Base-by-base conservation (phyloP, 2,113 vertebrate genomes). In the Apodemus speciosus region DNA sequence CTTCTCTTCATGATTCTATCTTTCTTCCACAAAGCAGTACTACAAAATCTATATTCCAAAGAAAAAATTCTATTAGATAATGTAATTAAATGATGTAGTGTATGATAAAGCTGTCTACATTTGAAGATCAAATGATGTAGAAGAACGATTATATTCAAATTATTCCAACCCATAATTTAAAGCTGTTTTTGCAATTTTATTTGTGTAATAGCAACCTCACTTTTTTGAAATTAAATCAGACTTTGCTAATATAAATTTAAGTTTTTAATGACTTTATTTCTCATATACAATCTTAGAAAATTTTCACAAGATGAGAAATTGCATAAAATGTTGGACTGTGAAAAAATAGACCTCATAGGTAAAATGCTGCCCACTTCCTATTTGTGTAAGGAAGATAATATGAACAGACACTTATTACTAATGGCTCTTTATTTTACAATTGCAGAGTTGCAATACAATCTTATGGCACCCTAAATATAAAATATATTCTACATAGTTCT, bases 241-340 rank as follows among this genome's bases (percentile, higher is more conserved):
- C 62, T 79, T 90, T 95, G 56, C 76, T 77, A 30, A 25, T 18
- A 66, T 9, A 38, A 21, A 77, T 64, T 46, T 56, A 58, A 75
- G 11, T 40, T 23, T 46, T 73, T 89, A 56, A 53, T 89, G 69
- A 10, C 25, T 91, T 58, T 81, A 75, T 94, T 93, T 95, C 13
- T 86, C 85, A 76, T 6, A 0, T 11, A 30, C 27, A 21, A 75
- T 49, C 58, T 91, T 83, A 91, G 89, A 35, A 88, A 72, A 72
- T 69, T 27, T 71, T 0, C 35, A 38, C 32, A 38, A 66, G 46
- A 25, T 80, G 21, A 91, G 6, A 43, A 79, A 56, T 38, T 49
- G 0, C 27, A 51, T 85, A 81, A 76, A 76, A 53, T 85, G 2
- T 56, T 13, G 8, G 7, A 3, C 35, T 89, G 3, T 35, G 30